A percentile compares a stretch with the other conserved stretches of the same genome.
Evolutionary conservation across 2,797 vertebrate genomes (phyloP).

Genomic region (Scleropages formosus): DNA sequence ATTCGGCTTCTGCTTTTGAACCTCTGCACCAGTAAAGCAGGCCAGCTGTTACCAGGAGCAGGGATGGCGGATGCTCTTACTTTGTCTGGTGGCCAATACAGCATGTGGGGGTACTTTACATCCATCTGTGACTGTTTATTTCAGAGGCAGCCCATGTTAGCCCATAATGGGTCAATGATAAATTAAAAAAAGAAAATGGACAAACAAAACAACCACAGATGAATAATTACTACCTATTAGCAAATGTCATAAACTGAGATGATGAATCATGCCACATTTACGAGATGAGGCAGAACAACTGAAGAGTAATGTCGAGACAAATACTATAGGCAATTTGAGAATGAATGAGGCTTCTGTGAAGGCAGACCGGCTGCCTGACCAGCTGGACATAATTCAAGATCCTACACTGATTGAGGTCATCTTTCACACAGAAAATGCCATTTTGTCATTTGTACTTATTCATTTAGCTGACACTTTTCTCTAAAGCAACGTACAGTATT

Average conservation of each 20-base stretch:
- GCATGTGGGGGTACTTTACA: too few relatives aligned
- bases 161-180: neutral
- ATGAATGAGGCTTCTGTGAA: neutral
- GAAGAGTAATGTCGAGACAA: neutral
- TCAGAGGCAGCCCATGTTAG: too few relatives aligned
- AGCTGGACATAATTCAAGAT: constrained; percentile 9
- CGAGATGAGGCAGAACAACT: neutral
- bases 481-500: too few relatives aligned
- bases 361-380: neutral
- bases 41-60: too few relatives aligned
- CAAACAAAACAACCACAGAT: neutral
- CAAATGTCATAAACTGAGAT: neutral
- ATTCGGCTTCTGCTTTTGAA: too few relatives aligned
- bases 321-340: neutral
- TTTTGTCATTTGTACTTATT: too few relatives aligned
- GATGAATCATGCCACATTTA: neutral
- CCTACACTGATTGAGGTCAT: neutral
- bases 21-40: too few relatives aligned
- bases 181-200: neutral
- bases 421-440: neutral
- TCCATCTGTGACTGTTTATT: too few relatives aligned
- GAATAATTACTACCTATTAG: neutral
- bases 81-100: too few relatives aligned
- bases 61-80: too few relatives aligned
- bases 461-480: too few relatives aligned